Conservation (phyloP, 2,113 vertebrate genomes). For the Paradisaea rubra region DNA sequence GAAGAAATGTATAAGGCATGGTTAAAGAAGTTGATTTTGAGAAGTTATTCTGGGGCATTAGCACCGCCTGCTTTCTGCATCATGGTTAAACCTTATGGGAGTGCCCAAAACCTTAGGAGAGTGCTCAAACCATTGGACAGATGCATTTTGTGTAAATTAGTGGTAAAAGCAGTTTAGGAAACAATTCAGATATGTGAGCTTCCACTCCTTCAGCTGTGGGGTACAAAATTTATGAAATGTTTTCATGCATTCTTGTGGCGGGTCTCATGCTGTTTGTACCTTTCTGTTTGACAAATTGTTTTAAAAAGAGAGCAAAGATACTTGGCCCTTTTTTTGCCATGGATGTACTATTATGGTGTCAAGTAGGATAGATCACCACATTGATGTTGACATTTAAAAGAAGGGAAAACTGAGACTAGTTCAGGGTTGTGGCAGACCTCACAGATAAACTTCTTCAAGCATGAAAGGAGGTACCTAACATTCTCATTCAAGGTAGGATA, state of each 20-base stretch:
- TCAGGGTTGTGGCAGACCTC: neutral
- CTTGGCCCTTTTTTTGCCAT: neutral
- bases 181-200: neutral
- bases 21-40: neutral
- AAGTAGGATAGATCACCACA: neutral
- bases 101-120: neutral
- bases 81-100: neutral
- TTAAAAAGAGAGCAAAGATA: neutral
- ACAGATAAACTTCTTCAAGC: neutral
- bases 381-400: neutral
- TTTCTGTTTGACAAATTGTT: neutral
- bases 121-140: neutral
- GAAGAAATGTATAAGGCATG: neutral
- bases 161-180: neutral
- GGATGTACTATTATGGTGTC: neutral
- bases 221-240: neutral
- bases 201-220: neutral
- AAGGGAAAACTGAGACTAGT: neutral
- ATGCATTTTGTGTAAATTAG: neutral
- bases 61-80: neutral
- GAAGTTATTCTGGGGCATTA: neutral
- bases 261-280: neutral
- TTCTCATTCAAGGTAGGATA: neutral
- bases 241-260: neutral
- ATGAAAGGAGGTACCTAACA: rapidly evolving